Evolutionary conservation across 2,888 invertebrate species (phyloP), one percentile per base, ranked within the genome.

Genomic region (Crioceris asparagi): DNA sequence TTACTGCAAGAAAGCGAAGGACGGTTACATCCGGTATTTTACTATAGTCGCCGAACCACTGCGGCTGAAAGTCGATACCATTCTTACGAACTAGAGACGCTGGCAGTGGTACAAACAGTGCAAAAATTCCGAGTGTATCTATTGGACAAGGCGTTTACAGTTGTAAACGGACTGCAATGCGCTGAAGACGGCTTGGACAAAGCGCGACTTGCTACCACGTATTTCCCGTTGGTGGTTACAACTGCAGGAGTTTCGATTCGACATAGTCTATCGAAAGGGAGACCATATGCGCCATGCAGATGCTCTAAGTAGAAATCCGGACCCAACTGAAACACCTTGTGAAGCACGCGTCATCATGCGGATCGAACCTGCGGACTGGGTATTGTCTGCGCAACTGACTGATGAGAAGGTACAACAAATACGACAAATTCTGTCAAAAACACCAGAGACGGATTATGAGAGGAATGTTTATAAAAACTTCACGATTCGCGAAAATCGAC

Each of bases 71-170:
- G 46, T 33, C 35, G 33, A 6, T 44, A 37, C 31, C 40, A 43
- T 39, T 47, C 47, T n/a, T 47, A 44, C 21, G 45, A 46, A 17
- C 32, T 43, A 14, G 43, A 46, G 36, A n/a, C 23, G 19, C 32
- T 31, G 15, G 36, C 39, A 12, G 36, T 36, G 17, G 19, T 36
- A 15, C 23, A 17, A 11, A 16, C 17, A n/a, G 7, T 38, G n/a
- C 19, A 29, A 14, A 27, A 23, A 6, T 33, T 33, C 25, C 35
- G 31, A 8, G 16, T 25, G 16, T 37, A 38, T 25, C n/a, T 33
- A 25, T 18, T 33, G 15, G 33, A 27, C 8, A 32, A 10, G 5
- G 11, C 17, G 25, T 38, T 38, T 26, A 34, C 19, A 12, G 33
- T 34, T 12, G 11, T 10, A 17, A 27, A 32, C 37, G 16, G 37